phyloP scores from a whole-genome alignment of 2,113 vertebrate species.

The Heliornis fulica region DNA sequence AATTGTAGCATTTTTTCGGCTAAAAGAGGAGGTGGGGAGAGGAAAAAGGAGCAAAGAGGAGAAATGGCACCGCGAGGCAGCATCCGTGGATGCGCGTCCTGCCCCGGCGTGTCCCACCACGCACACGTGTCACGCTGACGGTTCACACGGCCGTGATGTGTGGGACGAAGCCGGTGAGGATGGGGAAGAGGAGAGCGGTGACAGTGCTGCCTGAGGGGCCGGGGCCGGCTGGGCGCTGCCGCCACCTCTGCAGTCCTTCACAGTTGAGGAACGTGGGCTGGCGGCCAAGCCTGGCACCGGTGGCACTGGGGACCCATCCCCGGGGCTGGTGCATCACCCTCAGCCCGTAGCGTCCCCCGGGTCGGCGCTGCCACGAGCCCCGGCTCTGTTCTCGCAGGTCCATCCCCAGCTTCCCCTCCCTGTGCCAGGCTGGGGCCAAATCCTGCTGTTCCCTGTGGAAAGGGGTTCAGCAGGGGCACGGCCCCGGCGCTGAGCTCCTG shows the following conservation, averaged over 20 bases:
- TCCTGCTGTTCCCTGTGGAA: accelerated
- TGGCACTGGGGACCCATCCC: not conserved
- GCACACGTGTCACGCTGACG: accelerated
- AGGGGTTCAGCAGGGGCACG: accelerated
- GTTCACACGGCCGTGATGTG: accelerated
- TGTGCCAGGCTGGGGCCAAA: not conserved
- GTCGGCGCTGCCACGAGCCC: accelerated
- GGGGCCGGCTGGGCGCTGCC: not conserved
- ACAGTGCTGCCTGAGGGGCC: not conserved
- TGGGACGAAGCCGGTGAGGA: not conserved
- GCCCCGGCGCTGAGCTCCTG: accelerated
- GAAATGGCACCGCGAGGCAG: not conserved
- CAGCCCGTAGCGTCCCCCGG: accelerated
- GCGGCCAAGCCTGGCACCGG: not conserved
- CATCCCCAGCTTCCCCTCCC: not conserved
- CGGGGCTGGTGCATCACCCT: accelerated
- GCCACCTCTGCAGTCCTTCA: conserved; percentile 36
- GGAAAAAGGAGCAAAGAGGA: not conserved
- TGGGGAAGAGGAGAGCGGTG: not conserved
- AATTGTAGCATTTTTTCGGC: conserved; percentile 56
- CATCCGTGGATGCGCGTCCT: not conserved
- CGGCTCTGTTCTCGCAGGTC: not conserved
- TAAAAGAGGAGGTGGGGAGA: conserved; percentile 10
- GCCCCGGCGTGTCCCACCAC: accelerated
- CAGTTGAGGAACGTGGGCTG: conserved; percentile 1